phyloP scores from a whole-genome alignment of 2,113 vertebrate species.

The Alces alces region DNA sequence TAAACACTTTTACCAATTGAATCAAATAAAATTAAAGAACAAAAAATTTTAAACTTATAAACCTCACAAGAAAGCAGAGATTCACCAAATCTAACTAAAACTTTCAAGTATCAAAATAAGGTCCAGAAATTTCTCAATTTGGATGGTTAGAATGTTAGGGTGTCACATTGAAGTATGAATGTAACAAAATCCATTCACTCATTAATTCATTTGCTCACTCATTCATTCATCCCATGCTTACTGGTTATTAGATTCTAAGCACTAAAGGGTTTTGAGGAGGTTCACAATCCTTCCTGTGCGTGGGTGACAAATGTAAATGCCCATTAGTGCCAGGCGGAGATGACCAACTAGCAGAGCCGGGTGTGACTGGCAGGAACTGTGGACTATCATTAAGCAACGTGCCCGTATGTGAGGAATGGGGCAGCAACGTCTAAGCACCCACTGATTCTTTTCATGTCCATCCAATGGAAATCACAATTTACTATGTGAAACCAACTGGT shows the following conservation, averaged over 20 bases:
- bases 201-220: background rate
- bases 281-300: background rate
- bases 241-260: background rate
- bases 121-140: background rate
- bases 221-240: background rate
- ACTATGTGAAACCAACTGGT: constrained; percentile 22
- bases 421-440: background rate
- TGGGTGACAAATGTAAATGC: background rate
- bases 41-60: background rate
- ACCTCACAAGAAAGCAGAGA: background rate
- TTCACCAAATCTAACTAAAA: background rate
- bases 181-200: background rate
- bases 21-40: background rate
- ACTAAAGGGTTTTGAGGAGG: background rate
- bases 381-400: background rate
- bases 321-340: background rate
- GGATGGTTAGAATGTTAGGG: background rate
- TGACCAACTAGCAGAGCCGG: background rate
- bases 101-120: background rate
- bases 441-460: constrained; percentile 40
- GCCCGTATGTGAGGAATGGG: background rate
- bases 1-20: background rate
- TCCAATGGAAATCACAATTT: constrained; percentile 36
- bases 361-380: background rate
- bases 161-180: background rate